Base-by-base conservation (phyloP, 2,797 vertebrate species). In the Oreonectes daqikongensis region DNA sequence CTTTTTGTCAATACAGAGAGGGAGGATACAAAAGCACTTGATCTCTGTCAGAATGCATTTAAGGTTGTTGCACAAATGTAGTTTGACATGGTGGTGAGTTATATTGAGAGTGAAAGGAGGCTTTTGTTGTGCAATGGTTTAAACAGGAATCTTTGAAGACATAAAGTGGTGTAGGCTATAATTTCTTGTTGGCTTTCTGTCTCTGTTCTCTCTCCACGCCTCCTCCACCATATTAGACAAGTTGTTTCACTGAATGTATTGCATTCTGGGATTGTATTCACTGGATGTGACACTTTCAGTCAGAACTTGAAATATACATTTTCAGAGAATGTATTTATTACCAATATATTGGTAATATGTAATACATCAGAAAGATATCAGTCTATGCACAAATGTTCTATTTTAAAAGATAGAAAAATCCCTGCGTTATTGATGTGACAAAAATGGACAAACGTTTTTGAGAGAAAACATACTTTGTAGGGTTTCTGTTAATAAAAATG, bases 31-130 rank as follows among this genome's bases (percentile, higher is more conserved):
- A 18, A n/a, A 60, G 52, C 24, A 3, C 78, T 80, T 76, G 61
- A 74, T 63, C 70, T 50, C 67, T 75, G 78, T 73, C 75, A 79
- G 59, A 24, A 77, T 61, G 10, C 69, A 12, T 81, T 74, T 76
- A 48, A 38, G n/a, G 24, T 35, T 48, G 0, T 73, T 73, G 38
- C 35, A 69, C 53, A 67, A 72, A 68, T 20, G 8, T 30, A 63
- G 26, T 60, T 63, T 18, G 74, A 76, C 5, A 24, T 63, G n/a
- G 32, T 77, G 57, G 7, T 35, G 68, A 32, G 65, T 50, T 71
- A 61, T 53, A 53, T 72, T 53, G 28, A 60, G 69, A 67, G 32
- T 72, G 68, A 55, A 72, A 75, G 28, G 11, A 60, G 40, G 42
- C 32, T 30, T 72, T 66, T 64, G 46, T 72, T 70, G 22, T 38